Conservation (phyloP, 2,113 vertebrate genomes). For the Atrichornis clamosus region DNA sequence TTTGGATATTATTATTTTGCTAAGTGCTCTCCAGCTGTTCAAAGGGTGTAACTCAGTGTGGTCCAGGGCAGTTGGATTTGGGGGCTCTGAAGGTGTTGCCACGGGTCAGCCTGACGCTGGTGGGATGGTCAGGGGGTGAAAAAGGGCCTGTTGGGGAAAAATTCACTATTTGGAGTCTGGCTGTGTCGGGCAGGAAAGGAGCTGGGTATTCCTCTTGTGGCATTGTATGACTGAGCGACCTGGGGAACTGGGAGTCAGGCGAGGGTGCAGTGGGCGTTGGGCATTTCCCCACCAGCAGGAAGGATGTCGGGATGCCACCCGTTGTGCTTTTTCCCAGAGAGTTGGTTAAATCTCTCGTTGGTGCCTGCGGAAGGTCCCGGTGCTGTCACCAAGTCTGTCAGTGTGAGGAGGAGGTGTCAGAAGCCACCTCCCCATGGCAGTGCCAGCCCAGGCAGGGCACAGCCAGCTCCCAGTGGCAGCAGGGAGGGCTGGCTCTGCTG, state of each 20-base stretch:
- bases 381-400: neutral
- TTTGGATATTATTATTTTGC: neutral
- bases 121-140: neutral
- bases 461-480: neutral
- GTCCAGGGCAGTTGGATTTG: neutral
- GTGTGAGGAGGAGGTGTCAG: neutral
- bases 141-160: neutral
- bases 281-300: neutral
- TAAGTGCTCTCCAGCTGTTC: neutral
- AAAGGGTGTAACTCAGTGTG: neutral
- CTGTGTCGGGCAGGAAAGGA: neutral
- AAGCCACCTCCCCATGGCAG: neutral
- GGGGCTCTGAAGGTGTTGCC: neutral
- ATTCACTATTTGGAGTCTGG: neutral
- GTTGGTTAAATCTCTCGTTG: neutral
- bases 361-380: neutral
- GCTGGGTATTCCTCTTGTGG: neutral
- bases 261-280: accelerated
- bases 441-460: neutral
- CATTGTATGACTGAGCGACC: accelerated
- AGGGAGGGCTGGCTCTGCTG: neutral
- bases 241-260: neutral
- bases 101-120: neutral
- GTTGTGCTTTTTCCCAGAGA: accelerated
- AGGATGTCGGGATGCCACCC: neutral